A percentile compares a stretch with the other conserved stretches of the same genome.
These are phyloP conservation scores for Athene cunicularia DNA, from an alignment of 2,113 vertebrate genomes.

Conservation along the genomic window DNA sequence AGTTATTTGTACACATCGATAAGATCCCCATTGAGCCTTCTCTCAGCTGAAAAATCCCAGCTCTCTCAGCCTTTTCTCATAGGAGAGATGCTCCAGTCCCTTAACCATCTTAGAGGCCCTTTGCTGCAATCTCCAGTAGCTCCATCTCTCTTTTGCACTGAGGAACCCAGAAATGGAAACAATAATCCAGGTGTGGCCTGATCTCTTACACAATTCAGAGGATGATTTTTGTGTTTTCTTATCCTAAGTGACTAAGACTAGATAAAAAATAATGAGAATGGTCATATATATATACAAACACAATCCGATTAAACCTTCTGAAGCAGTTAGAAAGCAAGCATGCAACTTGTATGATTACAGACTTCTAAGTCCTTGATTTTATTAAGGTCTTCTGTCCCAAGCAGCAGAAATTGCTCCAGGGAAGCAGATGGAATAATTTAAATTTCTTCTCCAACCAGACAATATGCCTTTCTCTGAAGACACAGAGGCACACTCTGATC, in stretches of 20 bases:
- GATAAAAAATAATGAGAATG: slow-evolving; percentile 15
- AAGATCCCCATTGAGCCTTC: rapidly evolving
- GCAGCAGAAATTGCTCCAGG: background rate
- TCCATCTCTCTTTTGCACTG: background rate
- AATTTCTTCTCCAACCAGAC: background rate
- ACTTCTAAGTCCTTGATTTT: slow-evolving; percentile 36
- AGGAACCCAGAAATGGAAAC: background rate
- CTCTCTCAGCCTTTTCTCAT: background rate
- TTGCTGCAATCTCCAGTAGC: background rate
- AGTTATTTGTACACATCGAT: background rate
- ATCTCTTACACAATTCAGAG: background rate
- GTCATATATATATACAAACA: background rate
- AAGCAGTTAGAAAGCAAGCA: background rate
- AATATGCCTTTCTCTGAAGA: background rate
- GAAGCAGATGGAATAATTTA: background rate
- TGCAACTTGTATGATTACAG: background rate
- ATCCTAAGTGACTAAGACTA: background rate
- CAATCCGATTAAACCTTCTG: background rate
- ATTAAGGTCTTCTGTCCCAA: background rate
- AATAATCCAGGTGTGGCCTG: background rate
- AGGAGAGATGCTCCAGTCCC: background rate
- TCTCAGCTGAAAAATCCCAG: background rate
- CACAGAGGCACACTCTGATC: background rate
- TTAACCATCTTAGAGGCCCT: background rate
- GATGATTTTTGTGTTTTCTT: background rate